phyloP scores from a whole-genome alignment of 2,888 invertebrate genomes.

The Eristalis intricaria region DNA sequence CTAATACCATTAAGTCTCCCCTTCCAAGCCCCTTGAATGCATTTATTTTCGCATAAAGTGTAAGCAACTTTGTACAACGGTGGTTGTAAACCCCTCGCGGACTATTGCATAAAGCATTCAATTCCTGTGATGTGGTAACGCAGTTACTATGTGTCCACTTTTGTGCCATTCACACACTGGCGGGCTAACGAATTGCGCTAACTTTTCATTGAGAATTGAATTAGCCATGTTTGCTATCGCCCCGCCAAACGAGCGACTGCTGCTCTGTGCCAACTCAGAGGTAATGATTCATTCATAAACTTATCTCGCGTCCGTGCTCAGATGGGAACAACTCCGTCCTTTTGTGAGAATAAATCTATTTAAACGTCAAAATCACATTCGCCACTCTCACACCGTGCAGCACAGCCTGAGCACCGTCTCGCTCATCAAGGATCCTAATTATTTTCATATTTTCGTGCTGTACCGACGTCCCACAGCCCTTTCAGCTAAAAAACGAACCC shows the following conservation, averaged over 20 bases:
- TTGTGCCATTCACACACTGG: background rate
- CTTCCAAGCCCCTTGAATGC: background rate
- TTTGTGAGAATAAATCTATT: constrained; percentile 55
- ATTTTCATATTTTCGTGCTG: constrained; percentile 35
- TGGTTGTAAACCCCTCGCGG: background rate
- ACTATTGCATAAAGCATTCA: background rate
- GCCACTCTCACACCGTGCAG: constrained; percentile 14
- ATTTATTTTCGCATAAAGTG: background rate
- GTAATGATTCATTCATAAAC: constrained; percentile 29
- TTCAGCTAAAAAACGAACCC: constrained; percentile 12
- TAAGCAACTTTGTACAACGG: background rate
- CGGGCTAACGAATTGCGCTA: constrained; percentile 17
- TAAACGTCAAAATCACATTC: constrained; percentile 51
- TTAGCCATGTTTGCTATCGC: background rate
- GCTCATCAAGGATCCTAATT: constrained; percentile 65
- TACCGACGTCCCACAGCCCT: background rate
- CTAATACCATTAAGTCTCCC: background rate
- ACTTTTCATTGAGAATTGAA: constrained; percentile 29
- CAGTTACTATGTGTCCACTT: background rate
- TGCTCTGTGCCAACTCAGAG: background rate
- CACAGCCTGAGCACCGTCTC: background rate
- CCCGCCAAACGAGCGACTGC: too few species aligned
- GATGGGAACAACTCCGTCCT: constrained; percentile 35
- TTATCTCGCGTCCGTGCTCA: constrained; percentile 21
- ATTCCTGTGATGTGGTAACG: background rate